Conservation (phyloP, 1,140 invertebrate genomes). For the Zelostemma sp. region DNA sequence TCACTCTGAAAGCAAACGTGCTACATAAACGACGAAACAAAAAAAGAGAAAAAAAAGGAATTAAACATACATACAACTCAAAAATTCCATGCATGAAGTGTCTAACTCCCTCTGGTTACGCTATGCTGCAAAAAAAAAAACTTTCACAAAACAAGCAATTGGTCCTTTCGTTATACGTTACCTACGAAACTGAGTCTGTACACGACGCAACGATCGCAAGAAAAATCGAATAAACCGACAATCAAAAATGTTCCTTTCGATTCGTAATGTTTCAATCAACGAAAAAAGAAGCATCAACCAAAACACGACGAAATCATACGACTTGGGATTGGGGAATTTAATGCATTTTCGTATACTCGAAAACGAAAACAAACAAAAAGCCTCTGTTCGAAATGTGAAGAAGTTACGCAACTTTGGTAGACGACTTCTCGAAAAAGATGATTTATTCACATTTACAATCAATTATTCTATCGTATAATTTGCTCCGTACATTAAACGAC, state of each 20-base stretch:
- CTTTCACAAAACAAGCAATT: constrained; percentile 39
- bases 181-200: constrained; percentile 10
- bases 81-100: constrained; percentile 35
- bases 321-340: background rate
- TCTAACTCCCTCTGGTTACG: constrained; percentile 14
- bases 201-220: background rate
- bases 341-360: too few species aligned
- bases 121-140: constrained; percentile 27
- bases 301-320: background rate
- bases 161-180: constrained; percentile 25
- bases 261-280: constrained; percentile 7
- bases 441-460: constrained; percentile 50
- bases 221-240: constrained; percentile 29
- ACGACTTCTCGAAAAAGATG: constrained; percentile 34
- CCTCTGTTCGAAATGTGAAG: background rate
- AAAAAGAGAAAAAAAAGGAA: constrained; percentile 16
- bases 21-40: constrained; percentile 41
- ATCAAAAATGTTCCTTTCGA: constrained; percentile 45
- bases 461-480: constrained; percentile 42
- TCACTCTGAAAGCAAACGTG: constrained; percentile 43
- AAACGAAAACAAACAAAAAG: background rate
- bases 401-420: constrained; percentile 12
- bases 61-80: constrained; percentile 27
- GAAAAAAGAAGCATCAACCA: background rate
- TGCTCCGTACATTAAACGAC: background rate